phyloP scores from a whole-genome alignment of 2,113 vertebrate genomes.

The Condylura cristata region DNA sequence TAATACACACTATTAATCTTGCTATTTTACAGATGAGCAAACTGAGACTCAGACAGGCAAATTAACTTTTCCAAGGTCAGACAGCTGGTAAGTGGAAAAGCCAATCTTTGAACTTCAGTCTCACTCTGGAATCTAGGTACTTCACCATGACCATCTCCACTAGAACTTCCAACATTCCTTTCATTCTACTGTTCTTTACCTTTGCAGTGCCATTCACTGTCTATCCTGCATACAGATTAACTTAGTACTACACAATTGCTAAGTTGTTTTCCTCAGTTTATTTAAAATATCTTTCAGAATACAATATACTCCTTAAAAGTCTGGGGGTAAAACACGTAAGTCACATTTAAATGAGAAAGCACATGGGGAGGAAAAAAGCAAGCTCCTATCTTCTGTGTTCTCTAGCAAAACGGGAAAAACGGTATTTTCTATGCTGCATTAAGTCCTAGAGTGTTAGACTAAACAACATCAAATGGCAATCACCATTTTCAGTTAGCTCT shows the following conservation, averaged over 20 bases:
- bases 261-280: slow-evolving; percentile 2
- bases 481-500: not conserved
- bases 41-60: not conserved
- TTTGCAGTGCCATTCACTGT: not conserved
- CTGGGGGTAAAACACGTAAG: not conserved
- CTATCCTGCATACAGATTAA: not conserved
- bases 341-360: not conserved
- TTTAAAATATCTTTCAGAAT: slow-evolving; percentile 7
- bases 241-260: not conserved
- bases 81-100: not conserved
- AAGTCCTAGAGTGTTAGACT: not conserved
- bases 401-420: slow-evolving; percentile 5
- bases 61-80: not conserved
- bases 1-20: not conserved
- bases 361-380: not conserved
- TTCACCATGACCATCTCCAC: fast-evolving
- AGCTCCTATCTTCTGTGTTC: not conserved
- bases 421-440: not conserved
- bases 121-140: not conserved
- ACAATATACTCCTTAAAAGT: not conserved
- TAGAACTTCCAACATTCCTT: not conserved
- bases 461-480: not conserved
- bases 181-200: not conserved
- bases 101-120: not conserved
- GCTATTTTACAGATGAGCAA: slow-evolving; percentile 10